Percentiles rank a stretch among this genome's conserved stretches.
Conservation (phyloP, 2,888 invertebrate species). For the Acrobeloides nanus region DNA sequence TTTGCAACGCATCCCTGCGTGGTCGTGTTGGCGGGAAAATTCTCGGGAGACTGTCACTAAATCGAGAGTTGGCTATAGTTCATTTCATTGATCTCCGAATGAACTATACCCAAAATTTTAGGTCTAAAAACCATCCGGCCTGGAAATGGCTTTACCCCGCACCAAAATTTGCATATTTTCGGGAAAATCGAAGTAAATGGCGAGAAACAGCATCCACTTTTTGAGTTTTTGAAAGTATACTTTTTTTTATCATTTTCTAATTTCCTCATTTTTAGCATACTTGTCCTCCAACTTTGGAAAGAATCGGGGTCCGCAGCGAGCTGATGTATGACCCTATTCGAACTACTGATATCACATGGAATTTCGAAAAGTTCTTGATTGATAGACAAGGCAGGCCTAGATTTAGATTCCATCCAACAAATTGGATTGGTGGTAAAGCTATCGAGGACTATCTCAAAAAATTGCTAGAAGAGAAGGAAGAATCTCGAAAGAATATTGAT, state of each 20-base stretch:
- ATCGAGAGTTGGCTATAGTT: too few species aligned
- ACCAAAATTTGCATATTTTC: conserved; percentile 48
- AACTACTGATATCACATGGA: conserved; percentile 48
- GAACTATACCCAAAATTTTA: neutral
- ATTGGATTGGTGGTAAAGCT: conserved; percentile 8
- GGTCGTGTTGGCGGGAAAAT: too few species aligned
- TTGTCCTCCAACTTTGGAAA: conserved; percentile 48
- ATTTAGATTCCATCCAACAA: conserved; percentile 50
- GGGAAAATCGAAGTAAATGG: conserved; percentile 52
- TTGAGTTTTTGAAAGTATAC: conserved; percentile 48
- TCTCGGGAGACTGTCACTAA: too few species aligned
- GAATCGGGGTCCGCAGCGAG: conserved; percentile 42
- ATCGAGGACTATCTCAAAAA: neutral
- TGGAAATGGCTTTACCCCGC: conserved; percentile 49
- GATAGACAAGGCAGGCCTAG: conserved; percentile 48
- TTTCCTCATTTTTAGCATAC: too few species aligned
- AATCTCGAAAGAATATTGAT: neutral
- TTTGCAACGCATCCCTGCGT: too few species aligned
- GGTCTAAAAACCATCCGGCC: conserved; percentile 40
- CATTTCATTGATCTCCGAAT: neutral
- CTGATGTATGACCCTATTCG: conserved; percentile 47
- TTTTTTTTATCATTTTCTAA: too few species aligned
- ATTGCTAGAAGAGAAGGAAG: neutral
- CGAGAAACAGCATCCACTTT: conserved; percentile 49
- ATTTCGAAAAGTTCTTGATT: conserved; percentile 51